Base-by-base conservation (phyloP, 2,888 invertebrate species). In the Fragum sueziense region DNA sequence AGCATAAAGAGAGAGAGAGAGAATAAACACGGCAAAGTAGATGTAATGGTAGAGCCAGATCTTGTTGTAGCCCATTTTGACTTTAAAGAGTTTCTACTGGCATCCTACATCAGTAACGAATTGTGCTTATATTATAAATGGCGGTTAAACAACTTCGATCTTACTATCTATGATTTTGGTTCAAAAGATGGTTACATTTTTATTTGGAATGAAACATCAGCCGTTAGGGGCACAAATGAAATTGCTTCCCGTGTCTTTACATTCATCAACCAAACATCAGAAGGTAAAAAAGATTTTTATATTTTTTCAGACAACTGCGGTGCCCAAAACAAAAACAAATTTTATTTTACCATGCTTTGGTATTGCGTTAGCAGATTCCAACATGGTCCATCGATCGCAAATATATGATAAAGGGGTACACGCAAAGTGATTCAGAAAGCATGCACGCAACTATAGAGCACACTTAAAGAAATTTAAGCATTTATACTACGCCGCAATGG, bases 401-500 rank as follows among this genome's bases (percentile, higher is more conserved):
- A 20, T 74, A 74, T 33, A 54, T 80, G 9, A 29, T 29, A 22
- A 57, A 59, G 54, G 59, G 59, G 29, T 25, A 57, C 27, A 77
- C 73, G 17, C 73, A 77, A 33, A 68, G 41, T 69, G 51, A 77
- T 34, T 29, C 41, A 0, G 68, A 77, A 29, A 65, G 65, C 22
- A 73, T 77, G 22, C 73, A 77, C 52, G 52, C 77, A 41, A n/a
- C 72, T 27, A 51, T 73, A n/a, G 77, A 77, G 27, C 29, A 31
- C 7, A 73, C 65, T 9, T 73, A 1, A 69, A 76, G 33, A 41
- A 62, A 76, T 27, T 54, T 52, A 9, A 27, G 0, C 7, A 54
- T 70, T 11, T 70, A 62, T 34, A 57, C 80, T 25, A 80, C 76
- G 3, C 27, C 57, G 9, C 70, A 80, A 69, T 76, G 76, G 75